Conservation (phyloP, 2,113 vertebrate species). For the Cyphomyrus discorhynchus region DNA sequence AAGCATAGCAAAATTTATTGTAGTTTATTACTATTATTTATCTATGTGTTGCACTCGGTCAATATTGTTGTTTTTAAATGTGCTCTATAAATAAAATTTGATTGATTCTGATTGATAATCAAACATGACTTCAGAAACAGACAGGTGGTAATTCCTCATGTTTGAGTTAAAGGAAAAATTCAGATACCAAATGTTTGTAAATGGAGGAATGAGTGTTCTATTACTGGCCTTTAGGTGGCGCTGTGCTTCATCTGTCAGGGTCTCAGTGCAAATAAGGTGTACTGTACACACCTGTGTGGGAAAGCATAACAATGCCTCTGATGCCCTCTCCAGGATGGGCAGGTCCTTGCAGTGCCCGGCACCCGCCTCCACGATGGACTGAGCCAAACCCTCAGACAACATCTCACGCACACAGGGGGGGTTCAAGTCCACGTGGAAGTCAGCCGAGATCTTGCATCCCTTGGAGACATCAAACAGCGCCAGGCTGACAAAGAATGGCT, state of each 20-base stretch:
- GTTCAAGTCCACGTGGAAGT: slow-evolving; percentile 92
- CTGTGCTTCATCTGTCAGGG: not conserved
- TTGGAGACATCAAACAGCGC: slow-evolving; percentile 85
- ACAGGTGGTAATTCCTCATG: not conserved
- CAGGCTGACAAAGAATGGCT: slow-evolving; percentile 91
- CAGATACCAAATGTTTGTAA: not conserved
- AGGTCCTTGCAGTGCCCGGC: slow-evolving; percentile 34
- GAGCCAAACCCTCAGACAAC: slow-evolving; percentile 53
- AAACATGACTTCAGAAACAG: not conserved
- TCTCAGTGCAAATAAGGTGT: not conserved
- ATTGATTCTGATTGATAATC: not conserved
- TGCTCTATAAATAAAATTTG: too few relatives aligned
- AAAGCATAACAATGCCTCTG: slow-evolving; percentile 69
- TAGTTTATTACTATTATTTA: too few relatives aligned
- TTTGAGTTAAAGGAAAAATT: not conserved
- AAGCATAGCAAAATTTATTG: not conserved
- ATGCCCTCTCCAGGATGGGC: slow-evolving; percentile 63
- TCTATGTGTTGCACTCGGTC: too few relatives aligned
- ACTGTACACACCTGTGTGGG: slow-evolving; percentile 66
- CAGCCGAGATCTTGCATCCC: slow-evolving; percentile 90
- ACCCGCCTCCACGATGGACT: slow-evolving; percentile 16
- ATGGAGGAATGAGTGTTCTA: not conserved
- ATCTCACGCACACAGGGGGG: slow-evolving; percentile 75
- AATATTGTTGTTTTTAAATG: too few relatives aligned
- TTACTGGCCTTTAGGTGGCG: not conserved